A percentile compares a stretch with the other conserved stretches of the same genome.
These are phyloP conservation scores for Ophion ventricosus DNA, from an alignment of 2,888 invertebrate genomes.

Conservation along the genomic window DNA sequence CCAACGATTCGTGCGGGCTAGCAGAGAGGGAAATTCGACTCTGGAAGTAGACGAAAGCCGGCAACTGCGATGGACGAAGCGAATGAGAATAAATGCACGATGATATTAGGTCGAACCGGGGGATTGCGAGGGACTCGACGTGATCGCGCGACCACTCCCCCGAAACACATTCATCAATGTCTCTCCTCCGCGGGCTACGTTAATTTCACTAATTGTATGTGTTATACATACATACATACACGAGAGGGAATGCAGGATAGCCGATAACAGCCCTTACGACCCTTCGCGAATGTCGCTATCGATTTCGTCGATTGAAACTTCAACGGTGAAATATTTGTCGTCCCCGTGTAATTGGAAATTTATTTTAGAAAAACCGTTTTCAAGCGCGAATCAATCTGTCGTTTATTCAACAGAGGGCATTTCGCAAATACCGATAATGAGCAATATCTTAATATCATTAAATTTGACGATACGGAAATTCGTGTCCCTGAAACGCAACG, in stretches of 20 bases:
- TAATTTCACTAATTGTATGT: conserved; percentile 73
- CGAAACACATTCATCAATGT: conserved; percentile 71
- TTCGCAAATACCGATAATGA: no score
- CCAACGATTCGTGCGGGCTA: conserved; percentile 11
- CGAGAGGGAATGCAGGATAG: conserved; percentile 58
- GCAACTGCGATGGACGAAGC: conserved; percentile 15
- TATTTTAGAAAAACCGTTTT: no score
- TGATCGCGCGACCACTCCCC: conserved; percentile 50
- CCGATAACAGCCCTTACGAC: conserved; percentile 32
- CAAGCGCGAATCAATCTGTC: no score
- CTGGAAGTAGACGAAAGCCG: conserved; percentile 31
- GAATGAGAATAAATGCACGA: conserved; percentile 57
- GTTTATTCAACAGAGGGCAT: no score
- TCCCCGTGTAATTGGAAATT: no score
- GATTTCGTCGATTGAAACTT: conserved; percentile 7
- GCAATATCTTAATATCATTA: no score
- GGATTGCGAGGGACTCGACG: conserved; percentile 19
- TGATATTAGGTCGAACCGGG: conserved; percentile 46
- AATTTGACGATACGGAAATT: no score
- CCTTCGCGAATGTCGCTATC: conserved; percentile 30
- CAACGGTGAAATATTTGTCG: no score
- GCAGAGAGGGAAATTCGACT: conserved; percentile 19
- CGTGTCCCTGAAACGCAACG: no score
- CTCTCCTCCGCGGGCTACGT: conserved; percentile 63
- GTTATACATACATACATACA: background rate